Conservation (phyloP, 2,113 vertebrate genomes). For the Calypte anna region DNA sequence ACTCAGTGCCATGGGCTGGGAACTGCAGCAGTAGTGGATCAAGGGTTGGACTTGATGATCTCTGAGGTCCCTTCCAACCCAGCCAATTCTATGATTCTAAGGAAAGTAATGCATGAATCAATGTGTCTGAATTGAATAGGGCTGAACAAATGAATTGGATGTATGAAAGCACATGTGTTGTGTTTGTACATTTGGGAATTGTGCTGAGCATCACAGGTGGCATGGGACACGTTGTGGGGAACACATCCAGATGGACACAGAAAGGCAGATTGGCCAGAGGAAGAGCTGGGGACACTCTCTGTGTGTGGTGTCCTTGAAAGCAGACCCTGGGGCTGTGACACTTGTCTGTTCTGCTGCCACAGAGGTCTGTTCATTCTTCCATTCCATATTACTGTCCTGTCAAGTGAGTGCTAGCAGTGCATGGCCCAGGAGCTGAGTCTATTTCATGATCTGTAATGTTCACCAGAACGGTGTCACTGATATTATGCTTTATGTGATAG, state of each 20-base stretch:
- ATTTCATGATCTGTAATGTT: background rate
- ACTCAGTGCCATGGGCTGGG: too few relatives aligned
- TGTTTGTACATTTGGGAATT: background rate
- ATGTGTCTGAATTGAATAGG: slow-evolving; percentile 2
- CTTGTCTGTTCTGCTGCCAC: background rate
- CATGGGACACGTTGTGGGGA: accelerated
- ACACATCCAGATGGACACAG: background rate
- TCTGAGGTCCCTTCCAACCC: too few relatives aligned
- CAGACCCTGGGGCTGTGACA: background rate
- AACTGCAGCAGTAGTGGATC: too few relatives aligned
- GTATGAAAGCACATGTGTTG: background rate
- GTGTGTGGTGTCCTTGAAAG: accelerated
- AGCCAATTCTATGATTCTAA: background rate
- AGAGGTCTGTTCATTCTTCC: background rate
- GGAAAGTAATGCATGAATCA: slow-evolving; percentile 26
- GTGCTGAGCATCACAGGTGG: background rate
- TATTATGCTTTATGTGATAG: background rate
- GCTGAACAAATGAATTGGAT: background rate
- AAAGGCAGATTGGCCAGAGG: background rate
- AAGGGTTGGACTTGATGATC: too few relatives aligned
- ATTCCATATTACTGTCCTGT: background rate
- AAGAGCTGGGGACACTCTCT: background rate
- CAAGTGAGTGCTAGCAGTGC: background rate
- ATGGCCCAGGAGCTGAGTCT: background rate
- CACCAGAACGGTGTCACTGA: background rate